These are phyloP conservation scores for Monopterus albus DNA, from an alignment of 2,113 vertebrate genomes.

Conservation along the genomic window DNA sequence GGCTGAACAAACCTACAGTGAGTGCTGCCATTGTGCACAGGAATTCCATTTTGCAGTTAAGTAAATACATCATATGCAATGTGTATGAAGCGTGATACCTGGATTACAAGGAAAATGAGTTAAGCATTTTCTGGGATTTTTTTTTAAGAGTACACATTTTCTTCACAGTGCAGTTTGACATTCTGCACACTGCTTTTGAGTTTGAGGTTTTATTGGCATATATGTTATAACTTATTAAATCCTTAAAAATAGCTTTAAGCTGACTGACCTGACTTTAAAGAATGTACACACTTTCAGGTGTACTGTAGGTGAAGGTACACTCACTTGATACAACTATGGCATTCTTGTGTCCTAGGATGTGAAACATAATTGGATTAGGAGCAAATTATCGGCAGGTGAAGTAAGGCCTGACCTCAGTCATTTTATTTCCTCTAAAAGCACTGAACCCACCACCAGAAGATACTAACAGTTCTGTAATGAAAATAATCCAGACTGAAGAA, in stretches of 20 bases:
- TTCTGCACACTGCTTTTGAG: too few relatives aligned
- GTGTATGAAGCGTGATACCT: background rate
- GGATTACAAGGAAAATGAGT: background rate
- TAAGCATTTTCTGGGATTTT: too few relatives aligned
- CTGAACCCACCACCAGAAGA: background rate
- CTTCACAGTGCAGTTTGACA: too few relatives aligned
- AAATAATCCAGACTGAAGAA: too few relatives aligned
- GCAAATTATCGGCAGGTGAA: background rate
- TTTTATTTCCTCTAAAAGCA: background rate
- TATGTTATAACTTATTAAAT: too few relatives aligned
- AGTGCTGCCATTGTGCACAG: background rate
- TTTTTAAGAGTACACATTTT: too few relatives aligned
- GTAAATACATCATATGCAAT: conserved; percentile 6
- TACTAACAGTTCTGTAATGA: too few relatives aligned
- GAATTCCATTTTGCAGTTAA: background rate
- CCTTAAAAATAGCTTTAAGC: too few relatives aligned
- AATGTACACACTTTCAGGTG: too few relatives aligned
- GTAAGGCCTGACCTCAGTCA: background rate
- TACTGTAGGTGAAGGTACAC: background rate
- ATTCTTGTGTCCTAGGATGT: background rate
- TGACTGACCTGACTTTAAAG: too few relatives aligned
- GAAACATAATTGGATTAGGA: background rate
- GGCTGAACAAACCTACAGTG: conserved; percentile 23
- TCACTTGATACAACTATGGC: background rate
- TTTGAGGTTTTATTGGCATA: too few relatives aligned